These are phyloP conservation scores for Lottia scabra DNA, from an alignment of 2,888 invertebrate species.

Conservation along the genomic window DNA sequence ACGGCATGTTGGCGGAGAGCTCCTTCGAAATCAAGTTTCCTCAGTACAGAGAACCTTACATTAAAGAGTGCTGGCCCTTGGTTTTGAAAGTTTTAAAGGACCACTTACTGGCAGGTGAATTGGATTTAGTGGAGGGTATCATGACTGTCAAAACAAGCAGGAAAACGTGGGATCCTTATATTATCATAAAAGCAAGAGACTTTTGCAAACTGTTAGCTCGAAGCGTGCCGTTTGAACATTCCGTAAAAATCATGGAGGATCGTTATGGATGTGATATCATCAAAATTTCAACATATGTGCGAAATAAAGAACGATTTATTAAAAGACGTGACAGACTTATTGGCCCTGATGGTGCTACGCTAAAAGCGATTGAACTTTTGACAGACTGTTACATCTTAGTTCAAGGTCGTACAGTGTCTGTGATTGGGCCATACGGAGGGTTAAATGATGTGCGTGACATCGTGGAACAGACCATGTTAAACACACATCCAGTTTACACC, in stretches of 20 bases:
- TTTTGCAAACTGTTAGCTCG: constrained; percentile 93
- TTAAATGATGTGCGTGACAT: constrained; percentile 79
- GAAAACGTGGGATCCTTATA: constrained; percentile 98
- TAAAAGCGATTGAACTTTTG: constrained; percentile 93
- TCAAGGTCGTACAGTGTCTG: constrained; percentile 96
- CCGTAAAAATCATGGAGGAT: constrained; percentile 77
- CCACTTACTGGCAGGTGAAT: constrained; percentile 80
- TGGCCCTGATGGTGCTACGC: constrained; percentile 97
- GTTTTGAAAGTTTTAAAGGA: constrained; percentile 87
- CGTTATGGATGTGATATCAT: constrained; percentile 95
- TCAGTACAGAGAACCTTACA: constrained; percentile 95
- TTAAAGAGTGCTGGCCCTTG: constrained; percentile 94
- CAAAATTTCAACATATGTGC: constrained; percentile 90
- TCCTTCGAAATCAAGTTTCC: constrained; percentile 97
- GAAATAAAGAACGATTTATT: constrained; percentile 90
- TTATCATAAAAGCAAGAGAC: constrained; percentile 95
- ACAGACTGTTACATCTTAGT: constrained; percentile 97
- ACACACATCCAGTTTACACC: constrained; percentile 98
- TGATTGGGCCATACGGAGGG: constrained; percentile 95
- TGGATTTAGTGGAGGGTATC: constrained; percentile 93
- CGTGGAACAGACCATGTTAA: constrained; percentile 97
- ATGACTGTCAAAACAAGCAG: constrained; percentile 92
- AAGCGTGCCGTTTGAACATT: constrained; percentile 96
- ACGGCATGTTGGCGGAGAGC: constrained; percentile 90
- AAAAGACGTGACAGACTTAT: constrained; percentile 94